Conservation (phyloP, 2,113 vertebrate species). For the Cathartes aura region DNA sequence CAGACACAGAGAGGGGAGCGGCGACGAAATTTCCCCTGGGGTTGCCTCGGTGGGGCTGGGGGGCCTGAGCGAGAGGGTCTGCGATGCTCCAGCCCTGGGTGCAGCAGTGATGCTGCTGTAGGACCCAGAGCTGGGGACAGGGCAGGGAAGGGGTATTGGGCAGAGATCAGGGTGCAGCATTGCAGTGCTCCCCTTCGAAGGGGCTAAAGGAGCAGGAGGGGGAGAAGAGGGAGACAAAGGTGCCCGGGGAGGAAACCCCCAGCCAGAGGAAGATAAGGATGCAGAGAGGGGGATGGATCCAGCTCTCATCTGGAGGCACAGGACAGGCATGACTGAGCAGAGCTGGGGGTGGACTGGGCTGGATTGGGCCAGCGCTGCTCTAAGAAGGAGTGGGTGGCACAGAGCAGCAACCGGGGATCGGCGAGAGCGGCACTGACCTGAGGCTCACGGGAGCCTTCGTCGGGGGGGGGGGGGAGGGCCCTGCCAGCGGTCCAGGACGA, state of each 20-base stretch:
- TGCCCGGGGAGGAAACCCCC: neutral
- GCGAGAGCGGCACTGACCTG: neutral
- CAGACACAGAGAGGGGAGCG: neutral
- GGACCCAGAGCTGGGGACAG: neutral
- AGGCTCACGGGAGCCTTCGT: neutral
- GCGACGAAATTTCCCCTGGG: neutral
- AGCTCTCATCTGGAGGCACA: neutral
- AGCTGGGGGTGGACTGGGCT: neutral
- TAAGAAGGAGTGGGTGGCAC: constrained; percentile 26
- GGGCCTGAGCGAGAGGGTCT: neutral
- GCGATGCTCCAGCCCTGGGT: neutral
- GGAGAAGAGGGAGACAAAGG: neutral
- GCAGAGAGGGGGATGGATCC: neutral
- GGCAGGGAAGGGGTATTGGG: neutral
- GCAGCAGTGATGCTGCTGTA: neutral
- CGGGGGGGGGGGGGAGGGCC: neutral
- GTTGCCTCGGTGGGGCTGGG: neutral
- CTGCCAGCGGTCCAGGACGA: neutral
- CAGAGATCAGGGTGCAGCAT: neutral
- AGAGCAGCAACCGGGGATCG: neutral
- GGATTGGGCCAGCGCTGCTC: neutral
- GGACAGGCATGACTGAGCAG: neutral
- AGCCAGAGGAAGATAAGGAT: neutral
- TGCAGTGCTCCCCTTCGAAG: neutral
- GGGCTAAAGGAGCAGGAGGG: neutral